Evolutionary conservation across 2,888 invertebrate genomes (phyloP).

Genomic region (Drosophila melanosoma): DNA sequence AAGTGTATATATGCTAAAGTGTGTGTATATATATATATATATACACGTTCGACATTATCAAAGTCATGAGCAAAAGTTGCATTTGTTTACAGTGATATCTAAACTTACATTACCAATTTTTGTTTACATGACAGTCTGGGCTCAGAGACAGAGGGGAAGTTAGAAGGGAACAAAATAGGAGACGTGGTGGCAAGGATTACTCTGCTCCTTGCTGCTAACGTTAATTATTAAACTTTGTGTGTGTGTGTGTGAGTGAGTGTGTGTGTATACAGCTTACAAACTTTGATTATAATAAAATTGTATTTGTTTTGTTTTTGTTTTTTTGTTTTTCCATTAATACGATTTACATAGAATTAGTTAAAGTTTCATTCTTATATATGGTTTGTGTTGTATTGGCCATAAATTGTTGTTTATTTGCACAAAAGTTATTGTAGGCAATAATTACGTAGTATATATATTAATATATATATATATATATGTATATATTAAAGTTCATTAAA

Average conservation of each 20-base stretch:
- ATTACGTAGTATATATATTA: slow-evolving; percentile 44
- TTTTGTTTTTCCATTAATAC: slow-evolving; percentile 44
- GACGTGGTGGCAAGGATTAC: slow-evolving; percentile 16
- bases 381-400: slow-evolving; percentile 71
- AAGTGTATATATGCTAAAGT: slow-evolving; percentile 34
- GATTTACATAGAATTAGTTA: slow-evolving; percentile 57
- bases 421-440: slow-evolving; percentile 42
- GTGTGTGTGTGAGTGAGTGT: slow-evolving; percentile 11
- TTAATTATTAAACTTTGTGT: slow-evolving; percentile 35
- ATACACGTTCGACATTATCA: slow-evolving; percentile 54
- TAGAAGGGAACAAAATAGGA: not conserved
- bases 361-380: slow-evolving; percentile 39
- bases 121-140: slow-evolving; percentile 66
- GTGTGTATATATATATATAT: slow-evolving; percentile 13
- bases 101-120: slow-evolving; percentile 66
- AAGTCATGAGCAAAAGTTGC: slow-evolving; percentile 75
- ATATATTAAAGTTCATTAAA: slow-evolving; percentile 37
- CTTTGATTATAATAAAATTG: slow-evolving; percentile 66
- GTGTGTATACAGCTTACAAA: slow-evolving; percentile 30
- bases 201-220: slow-evolving; percentile 26
- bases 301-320: slow-evolving; percentile 35
- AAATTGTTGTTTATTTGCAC: slow-evolving; percentile 54
- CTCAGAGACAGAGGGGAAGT: slow-evolving; percentile 24
- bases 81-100: slow-evolving; percentile 75
- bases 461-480: not conserved